These are phyloP conservation scores for Esperia sulphurella DNA, from an alignment of 2,888 invertebrate species.

Conservation along the genomic window DNA sequence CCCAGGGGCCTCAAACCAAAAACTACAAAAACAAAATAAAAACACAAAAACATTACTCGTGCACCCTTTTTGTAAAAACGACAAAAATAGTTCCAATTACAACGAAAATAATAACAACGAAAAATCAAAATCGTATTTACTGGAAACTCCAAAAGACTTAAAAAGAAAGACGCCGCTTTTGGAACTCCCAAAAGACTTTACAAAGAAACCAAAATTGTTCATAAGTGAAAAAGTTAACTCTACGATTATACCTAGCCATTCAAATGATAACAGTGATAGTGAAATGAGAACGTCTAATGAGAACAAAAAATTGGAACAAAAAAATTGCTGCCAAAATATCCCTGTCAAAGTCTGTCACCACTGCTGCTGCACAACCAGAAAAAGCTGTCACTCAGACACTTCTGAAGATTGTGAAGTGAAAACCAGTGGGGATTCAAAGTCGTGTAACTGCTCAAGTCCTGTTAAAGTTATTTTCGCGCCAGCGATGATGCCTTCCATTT, in stretches of 20 bases:
- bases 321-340: conserved; percentile 15
- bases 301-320: conserved; percentile 11
- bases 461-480: conserved; percentile 67
- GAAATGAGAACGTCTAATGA: conserved; percentile 27
- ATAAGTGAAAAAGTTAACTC: conserved; percentile 13
- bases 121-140: conserved; percentile 44
- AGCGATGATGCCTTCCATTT: conserved; percentile 64
- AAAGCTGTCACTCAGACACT: conserved; percentile 10
- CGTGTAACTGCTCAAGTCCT: conserved; percentile 36
- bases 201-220: conserved; percentile 55
- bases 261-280: conserved; percentile 11
- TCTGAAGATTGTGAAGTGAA: conserved; percentile 1
- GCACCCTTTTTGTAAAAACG: conserved; percentile 40
- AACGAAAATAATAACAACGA: conserved; percentile 12
- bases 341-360: conserved; percentile 31
- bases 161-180: conserved; percentile 57
- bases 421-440: conserved; percentile 10
- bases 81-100: conserved; percentile 12
- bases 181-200: conserved; percentile 48
- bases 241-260: conserved; percentile 5
- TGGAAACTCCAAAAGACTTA: conserved; percentile 61
- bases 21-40: conserved; percentile 15
- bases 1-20: conserved; percentile 44
- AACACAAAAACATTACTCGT: conserved; percentile 54
- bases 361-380: conserved; percentile 37